Percentiles rank a stretch among this genome's conserved stretches.
Conservation (phyloP, 2,888 invertebrate genomes). For the Caprella mutica region DNA sequence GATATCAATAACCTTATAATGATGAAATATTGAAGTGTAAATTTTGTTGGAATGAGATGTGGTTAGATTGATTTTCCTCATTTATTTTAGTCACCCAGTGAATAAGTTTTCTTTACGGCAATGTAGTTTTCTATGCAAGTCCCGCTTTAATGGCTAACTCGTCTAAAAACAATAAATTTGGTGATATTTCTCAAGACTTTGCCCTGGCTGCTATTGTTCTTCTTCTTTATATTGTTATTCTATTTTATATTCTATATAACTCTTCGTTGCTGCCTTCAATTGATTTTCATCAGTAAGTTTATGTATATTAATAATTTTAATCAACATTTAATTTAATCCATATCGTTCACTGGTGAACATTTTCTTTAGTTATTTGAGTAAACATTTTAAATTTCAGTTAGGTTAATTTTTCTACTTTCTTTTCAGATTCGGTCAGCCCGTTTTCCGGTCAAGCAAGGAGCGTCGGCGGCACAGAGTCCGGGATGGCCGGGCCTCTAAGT, state of each 20-base stretch:
- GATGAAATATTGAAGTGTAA: too few species aligned
- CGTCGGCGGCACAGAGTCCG: conserved; percentile 47
- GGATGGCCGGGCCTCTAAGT: conserved; percentile 56
- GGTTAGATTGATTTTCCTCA: too few species aligned
- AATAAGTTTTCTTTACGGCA: too few species aligned
- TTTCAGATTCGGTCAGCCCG: conserved; percentile 54
- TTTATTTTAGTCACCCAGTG: too few species aligned
- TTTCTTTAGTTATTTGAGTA: neutral
- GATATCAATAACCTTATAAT: too few species aligned
- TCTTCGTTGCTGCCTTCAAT: conserved; percentile 23
- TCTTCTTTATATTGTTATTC: conserved; percentile 19
- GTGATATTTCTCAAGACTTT: neutral
- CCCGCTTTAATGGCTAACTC: conserved; percentile 12
- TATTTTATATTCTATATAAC: conserved; percentile 29
- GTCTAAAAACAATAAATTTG: neutral
- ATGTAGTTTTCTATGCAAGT: too few species aligned
- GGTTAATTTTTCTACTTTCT: neutral
- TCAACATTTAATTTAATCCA: neutral
- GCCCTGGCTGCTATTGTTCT: conserved; percentile 4
- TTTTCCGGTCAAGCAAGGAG: conserved; percentile 60
- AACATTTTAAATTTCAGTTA: neutral
- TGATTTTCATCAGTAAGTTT: conserved; percentile 17
- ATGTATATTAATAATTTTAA: neutral
- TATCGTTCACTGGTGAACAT: neutral
- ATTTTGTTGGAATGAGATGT: too few species aligned